These are phyloP conservation scores for Sorex fumeus DNA, from an alignment of 2,113 vertebrate genomes.

Conservation along the genomic window DNA sequence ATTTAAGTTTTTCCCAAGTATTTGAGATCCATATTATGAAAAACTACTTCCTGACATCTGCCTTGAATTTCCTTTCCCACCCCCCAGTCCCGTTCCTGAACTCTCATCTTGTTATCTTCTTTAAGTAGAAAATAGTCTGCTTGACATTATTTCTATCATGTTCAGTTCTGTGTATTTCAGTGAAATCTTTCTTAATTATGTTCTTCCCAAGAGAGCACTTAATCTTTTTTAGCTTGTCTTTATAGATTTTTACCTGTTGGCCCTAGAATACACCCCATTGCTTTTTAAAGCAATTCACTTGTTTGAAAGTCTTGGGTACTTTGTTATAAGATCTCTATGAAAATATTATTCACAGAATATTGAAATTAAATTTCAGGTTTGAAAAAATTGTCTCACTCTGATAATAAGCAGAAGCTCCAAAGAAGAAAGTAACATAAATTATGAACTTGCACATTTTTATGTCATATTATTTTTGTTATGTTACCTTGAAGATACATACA, in stretches of 20 bases:
- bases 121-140: conserved; percentile 79
- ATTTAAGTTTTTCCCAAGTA: conserved; percentile 61
- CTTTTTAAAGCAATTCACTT: conserved; percentile 57
- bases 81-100: conserved; percentile 67
- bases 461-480: conserved; percentile 58
- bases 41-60: conserved; percentile 84
- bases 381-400: conserved; percentile 40
- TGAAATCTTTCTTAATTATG: conserved; percentile 85
- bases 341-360: conserved; percentile 55
- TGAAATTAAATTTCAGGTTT: conserved; percentile 23
- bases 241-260: conserved; percentile 81
- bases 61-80: conserved; percentile 83
- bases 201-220: conserved; percentile 75
- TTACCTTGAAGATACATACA: conserved; percentile 32
- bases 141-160: conserved; percentile 81
- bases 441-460: background rate
- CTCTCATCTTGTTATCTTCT: conserved; percentile 81
- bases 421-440: conserved; percentile 45
- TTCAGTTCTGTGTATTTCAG: conserved; percentile 79
- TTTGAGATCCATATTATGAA: conserved; percentile 73
- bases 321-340: conserved; percentile 28
- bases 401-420: conserved; percentile 15
- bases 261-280: conserved; percentile 71
- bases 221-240: conserved; percentile 79
- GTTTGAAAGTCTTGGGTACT: conserved; percentile 51